These are phyloP conservation scores for Corythornis madagascariensis DNA, from an alignment of 2,113 vertebrate genomes.

Conservation along the genomic window DNA sequence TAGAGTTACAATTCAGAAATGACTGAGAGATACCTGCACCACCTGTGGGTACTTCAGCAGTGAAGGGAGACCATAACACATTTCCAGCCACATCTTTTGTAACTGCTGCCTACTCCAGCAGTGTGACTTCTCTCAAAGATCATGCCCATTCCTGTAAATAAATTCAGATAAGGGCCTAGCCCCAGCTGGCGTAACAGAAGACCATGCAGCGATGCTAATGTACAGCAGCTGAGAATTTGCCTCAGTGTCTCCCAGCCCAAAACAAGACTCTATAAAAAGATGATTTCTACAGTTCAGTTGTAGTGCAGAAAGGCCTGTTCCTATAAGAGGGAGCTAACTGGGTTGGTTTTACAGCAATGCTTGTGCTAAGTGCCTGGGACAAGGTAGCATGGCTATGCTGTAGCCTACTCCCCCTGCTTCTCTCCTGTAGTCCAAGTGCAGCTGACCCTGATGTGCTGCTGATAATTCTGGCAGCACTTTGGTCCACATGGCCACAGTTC, in stretches of 20 bases:
- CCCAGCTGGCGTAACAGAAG: constrained; percentile 46
- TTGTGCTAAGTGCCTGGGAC: not conserved
- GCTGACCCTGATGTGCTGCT: not conserved
- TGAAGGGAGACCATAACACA: not conserved
- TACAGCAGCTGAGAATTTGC: constrained; percentile 63
- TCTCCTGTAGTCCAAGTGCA: not conserved
- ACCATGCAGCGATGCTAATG: constrained; percentile 34
- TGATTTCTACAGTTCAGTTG: constrained; percentile 34
- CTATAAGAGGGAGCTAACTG: not conserved
- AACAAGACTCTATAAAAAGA: constrained; percentile 58
- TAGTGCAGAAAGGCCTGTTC: not conserved
- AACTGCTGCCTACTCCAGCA: not conserved
- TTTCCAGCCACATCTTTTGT: not conserved
- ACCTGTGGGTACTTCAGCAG: not conserved
- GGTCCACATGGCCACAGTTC: not conserved
- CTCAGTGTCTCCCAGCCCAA: not conserved
- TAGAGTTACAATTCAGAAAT: accelerated
- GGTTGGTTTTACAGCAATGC: not conserved
- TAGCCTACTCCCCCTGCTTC: not conserved
- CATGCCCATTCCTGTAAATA: constrained; percentile 31
- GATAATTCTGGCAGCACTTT: not conserved
- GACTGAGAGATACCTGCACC: not conserved
- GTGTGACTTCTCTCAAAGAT: not conserved
- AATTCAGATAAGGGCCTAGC: not conserved
- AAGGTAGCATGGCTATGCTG: accelerated